These are phyloP conservation scores for Oxyura jamaicensis DNA, from an alignment of 2,113 vertebrate species.

Conservation along the genomic window DNA sequence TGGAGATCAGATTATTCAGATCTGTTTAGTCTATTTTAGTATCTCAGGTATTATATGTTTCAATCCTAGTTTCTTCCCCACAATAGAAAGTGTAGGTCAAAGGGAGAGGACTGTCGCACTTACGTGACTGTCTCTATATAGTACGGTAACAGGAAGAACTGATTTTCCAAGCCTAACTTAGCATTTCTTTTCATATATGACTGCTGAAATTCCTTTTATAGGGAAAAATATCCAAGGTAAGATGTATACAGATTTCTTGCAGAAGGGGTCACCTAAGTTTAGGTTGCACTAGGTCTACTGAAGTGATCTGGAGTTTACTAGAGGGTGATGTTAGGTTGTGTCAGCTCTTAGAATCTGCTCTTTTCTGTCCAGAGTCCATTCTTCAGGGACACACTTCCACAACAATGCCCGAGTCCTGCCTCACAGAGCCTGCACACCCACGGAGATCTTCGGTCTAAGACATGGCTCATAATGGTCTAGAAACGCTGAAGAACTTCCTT, in stretches of 20 bases:
- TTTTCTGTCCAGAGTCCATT: background rate
- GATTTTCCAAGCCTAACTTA: background rate
- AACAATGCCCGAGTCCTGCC: background rate
- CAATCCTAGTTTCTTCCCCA: background rate
- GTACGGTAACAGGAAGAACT: background rate
- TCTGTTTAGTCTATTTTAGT: background rate
- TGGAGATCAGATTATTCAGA: background rate
- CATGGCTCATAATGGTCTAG: accelerated
- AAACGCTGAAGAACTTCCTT: background rate
- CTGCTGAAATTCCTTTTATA: background rate
- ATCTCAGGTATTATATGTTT: background rate
- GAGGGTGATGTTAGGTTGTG: background rate
- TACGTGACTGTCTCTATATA: background rate
- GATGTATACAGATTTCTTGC: background rate
- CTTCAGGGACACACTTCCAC: background rate
- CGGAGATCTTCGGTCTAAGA: background rate
- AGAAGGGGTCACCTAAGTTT: background rate
- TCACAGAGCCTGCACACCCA: background rate
- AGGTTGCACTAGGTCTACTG: background rate
- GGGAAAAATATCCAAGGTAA: background rate
- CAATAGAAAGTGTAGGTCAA: background rate
- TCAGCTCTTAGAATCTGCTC: background rate
- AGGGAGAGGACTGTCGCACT: background rate
- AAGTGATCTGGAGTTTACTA: background rate
- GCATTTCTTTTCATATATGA: background rate